A percentile compares a stretch with the other conserved stretches of the same genome.
Conservation (phyloP, 2,113 vertebrate species). For the Notarius lentiginosus region DNA sequence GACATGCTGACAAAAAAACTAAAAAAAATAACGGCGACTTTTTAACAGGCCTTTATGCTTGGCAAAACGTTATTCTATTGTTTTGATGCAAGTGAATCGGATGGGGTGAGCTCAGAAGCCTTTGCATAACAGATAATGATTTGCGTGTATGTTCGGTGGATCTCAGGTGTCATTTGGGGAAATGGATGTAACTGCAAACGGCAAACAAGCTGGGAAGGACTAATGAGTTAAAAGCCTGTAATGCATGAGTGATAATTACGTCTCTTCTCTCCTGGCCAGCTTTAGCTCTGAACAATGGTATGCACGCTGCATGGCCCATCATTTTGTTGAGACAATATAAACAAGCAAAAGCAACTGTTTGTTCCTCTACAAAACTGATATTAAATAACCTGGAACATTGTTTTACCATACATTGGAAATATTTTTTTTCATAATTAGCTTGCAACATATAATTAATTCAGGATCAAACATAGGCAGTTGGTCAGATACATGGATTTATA, state of each 20-base stretch:
- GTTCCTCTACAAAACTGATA: neutral
- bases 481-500: neutral
- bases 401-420: neutral
- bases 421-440: neutral
- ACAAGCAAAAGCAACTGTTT: neutral
- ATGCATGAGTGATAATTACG: slow-evolving; percentile 35
- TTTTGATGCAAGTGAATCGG: neutral
- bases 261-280: neutral
- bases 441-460: neutral
- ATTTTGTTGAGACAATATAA: slow-evolving; percentile 3
- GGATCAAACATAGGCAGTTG: neutral
- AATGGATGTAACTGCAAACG: slow-evolving; percentile 16
- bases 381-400: no score
- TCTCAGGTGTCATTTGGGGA: slow-evolving; percentile 29
- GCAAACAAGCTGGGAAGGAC: slow-evolving; percentile 35
- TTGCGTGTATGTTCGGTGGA: slow-evolving; percentile 5
- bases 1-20: neutral
- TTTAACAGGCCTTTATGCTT: neutral
- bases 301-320: slow-evolving; percentile 5
- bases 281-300: slow-evolving; percentile 17
- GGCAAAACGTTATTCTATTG: neutral
- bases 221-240: slow-evolving; percentile 46
- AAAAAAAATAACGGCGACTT: neutral
- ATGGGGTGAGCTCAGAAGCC: neutral
- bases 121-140: neutral